Conservation (phyloP, 2,888 invertebrate species). For the Scaptomyza tumidula region DNA sequence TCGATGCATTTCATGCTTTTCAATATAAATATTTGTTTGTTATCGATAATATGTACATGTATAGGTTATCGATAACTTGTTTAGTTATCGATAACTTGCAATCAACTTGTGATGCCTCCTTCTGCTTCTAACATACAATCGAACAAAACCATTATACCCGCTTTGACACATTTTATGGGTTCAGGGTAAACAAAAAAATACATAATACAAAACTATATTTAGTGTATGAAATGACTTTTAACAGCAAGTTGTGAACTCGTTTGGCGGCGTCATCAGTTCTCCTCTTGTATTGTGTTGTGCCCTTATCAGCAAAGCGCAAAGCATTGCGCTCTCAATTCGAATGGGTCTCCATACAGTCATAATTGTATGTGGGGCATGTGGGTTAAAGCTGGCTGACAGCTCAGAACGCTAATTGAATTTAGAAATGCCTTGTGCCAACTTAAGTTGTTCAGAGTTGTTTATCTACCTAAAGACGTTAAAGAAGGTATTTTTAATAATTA, state of each 20-base stretch:
- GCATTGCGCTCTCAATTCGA: constrained; percentile 41
- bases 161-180: not conserved
- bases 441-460: too few species aligned
- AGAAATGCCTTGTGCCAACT: not conserved
- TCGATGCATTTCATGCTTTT: too few species aligned
- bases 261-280: constrained; percentile 28
- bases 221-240: constrained; percentile 49
- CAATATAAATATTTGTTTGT: too few species aligned
- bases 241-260: constrained; percentile 57
- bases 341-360: constrained; percentile 7
- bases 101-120: not conserved
- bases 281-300: constrained; percentile 1
- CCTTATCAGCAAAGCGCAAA: constrained; percentile 54
- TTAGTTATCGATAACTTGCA: too few species aligned
- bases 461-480: too few species aligned
- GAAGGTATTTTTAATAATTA: not conserved
- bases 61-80: too few species aligned
- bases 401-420: constrained; percentile 19
- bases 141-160: not conserved
- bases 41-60: too few species aligned
- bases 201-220: constrained; percentile 14
- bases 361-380: constrained; percentile 47
- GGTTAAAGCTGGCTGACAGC: constrained; percentile 26
- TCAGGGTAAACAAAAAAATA: not conserved
- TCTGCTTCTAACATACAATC: not conserved